These are phyloP conservation scores for Vulpes vulpes DNA, from an alignment of 2,113 vertebrate genomes.

Conservation along the genomic window DNA sequence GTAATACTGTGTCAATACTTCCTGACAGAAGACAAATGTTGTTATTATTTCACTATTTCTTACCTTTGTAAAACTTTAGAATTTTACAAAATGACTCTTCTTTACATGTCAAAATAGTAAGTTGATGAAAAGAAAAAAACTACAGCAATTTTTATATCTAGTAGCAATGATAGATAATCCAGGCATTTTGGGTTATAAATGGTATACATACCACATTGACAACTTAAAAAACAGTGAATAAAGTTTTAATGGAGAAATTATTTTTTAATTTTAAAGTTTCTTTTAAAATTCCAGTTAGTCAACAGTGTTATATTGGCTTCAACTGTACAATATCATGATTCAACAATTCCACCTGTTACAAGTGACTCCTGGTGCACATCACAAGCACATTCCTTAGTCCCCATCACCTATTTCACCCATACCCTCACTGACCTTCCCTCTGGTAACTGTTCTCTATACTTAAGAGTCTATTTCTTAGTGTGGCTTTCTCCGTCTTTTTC, in stretches of 20 bases:
- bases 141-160: slow-evolving; percentile 79
- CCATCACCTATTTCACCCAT: neutral
- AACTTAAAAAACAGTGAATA: slow-evolving; percentile 72
- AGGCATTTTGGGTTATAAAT: slow-evolving; percentile 81
- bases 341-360: neutral
- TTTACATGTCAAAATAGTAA: slow-evolving; percentile 89
- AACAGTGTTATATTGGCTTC: neutral
- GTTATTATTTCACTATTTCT: slow-evolving; percentile 97
- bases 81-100: slow-evolving; percentile 90
- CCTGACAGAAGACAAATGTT: slow-evolving; percentile 97
- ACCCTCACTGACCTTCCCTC: neutral
- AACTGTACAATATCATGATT: neutral
- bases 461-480: neutral
- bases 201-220: slow-evolving; percentile 71
- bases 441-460: neutral
- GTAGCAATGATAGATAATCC: slow-evolving; percentile 83
- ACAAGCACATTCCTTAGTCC: neutral
- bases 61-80: slow-evolving; percentile 92
- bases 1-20: slow-evolving; percentile 96
- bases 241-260: slow-evolving; percentile 80
- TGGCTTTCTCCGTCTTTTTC: neutral
- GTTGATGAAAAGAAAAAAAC: slow-evolving; percentile 81
- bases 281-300: neutral
- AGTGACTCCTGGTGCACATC: neutral
- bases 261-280: slow-evolving; percentile 55